Percentiles rank a stretch among this genome's conserved stretches.
These are phyloP conservation scores for Tokudaia muenninki DNA, from an alignment of 2,797 vertebrate species.

Conservation along the genomic window DNA sequence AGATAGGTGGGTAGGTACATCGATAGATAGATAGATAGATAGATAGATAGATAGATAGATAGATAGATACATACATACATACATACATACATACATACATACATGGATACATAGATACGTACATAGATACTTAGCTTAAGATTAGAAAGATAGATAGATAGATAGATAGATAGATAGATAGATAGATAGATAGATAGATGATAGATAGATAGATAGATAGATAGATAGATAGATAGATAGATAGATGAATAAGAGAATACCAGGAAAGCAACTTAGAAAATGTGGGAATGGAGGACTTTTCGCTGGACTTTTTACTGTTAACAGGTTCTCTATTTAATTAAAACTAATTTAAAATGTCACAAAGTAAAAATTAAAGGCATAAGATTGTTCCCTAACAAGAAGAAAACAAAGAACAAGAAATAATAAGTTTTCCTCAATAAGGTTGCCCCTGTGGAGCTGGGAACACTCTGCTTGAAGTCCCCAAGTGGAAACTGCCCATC, in stretches of 20 bases:
- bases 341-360: conserved; percentile 34
- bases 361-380: conserved; percentile 7
- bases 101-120: too few relatives aligned
- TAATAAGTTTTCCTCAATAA: not conserved
- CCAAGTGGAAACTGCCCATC: not conserved
- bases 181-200: not conserved
- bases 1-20: not conserved
- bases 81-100: too few relatives aligned
- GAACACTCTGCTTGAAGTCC: not conserved
- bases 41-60: not conserved
- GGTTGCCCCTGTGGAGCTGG: not conserved
- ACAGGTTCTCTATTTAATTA: not conserved
- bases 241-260: not conserved
- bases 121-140: too few relatives aligned
- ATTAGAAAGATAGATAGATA: too few relatives aligned
- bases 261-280: not conserved
- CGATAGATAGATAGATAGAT: not conserved
- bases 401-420: not conserved
- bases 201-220: too few relatives aligned
- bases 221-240: too few relatives aligned
- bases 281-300: not conserved
- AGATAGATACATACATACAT: not conserved
- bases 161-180: too few relatives aligned
- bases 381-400: not conserved
- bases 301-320: not conserved